Percentiles rank a stretch among this genome's conserved stretches.
Conservation (phyloP, 2,797 vertebrate species). For the Cygnus olor region DNA sequence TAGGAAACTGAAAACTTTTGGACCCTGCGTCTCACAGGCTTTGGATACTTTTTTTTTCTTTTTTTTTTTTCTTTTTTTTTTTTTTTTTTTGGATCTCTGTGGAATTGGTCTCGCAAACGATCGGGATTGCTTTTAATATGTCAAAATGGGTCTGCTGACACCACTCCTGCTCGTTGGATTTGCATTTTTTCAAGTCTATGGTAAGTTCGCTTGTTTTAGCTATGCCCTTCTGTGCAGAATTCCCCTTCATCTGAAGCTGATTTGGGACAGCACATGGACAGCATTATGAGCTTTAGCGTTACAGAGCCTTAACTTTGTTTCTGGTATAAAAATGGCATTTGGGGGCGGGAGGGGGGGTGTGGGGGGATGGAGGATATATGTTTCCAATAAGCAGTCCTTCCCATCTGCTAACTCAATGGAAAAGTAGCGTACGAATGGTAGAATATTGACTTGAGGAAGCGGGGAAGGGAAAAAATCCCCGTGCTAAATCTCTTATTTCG, state of each 20-base stretch:
- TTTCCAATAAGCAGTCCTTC: constrained; percentile 35
- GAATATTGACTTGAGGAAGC: neutral
- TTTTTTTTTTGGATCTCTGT: constrained; percentile 35
- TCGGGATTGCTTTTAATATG: constrained; percentile 93
- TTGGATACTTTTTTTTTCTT: constrained; percentile 65
- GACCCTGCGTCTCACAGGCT: constrained; percentile 73
- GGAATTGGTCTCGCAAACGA: constrained; percentile 82
- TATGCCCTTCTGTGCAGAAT: constrained; percentile 16
- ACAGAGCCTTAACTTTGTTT: constrained; percentile 27
- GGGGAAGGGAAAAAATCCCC: neutral
- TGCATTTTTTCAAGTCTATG: constrained; percentile 88
- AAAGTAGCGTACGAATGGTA: constrained; percentile 28
- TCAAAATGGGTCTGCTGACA: constrained; percentile 94
- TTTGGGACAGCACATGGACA: constrained; percentile 66
- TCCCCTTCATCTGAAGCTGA: constrained; percentile 34
- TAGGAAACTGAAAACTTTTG: constrained; percentile 79
- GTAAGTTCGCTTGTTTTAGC: constrained; percentile 84
- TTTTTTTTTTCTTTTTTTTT: constrained; percentile 32
- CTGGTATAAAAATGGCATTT: constrained; percentile 21
- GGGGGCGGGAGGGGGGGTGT: neutral
- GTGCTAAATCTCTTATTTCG: constrained; percentile 1
- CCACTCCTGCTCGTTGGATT: constrained; percentile 93
- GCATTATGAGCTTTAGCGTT: constrained; percentile 35
- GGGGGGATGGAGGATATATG: neutral
- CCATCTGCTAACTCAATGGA: constrained; percentile 20